Evolutionary conservation across 2,797 vertebrate species (phyloP).

Genomic region (Schizopygopsis malacanthus): DNA sequence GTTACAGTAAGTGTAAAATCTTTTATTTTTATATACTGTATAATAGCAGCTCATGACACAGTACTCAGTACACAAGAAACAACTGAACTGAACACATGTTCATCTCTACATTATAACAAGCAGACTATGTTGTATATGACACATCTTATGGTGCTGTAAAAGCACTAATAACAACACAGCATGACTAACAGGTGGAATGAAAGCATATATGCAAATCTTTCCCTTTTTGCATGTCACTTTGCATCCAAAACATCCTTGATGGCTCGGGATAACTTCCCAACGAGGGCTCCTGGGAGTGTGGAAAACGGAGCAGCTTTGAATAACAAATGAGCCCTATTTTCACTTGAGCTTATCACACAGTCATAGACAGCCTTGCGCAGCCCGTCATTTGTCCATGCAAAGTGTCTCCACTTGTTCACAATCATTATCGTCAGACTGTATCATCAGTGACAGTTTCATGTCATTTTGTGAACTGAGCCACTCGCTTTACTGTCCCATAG

Average conservation of each 20-base stretch:
- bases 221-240: slow-evolving; percentile 81
- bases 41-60: neutral
- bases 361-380: slow-evolving; percentile 42
- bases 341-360: slow-evolving; percentile 58
- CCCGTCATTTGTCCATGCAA: slow-evolving; percentile 73
- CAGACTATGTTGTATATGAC: neutral
- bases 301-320: slow-evolving; percentile 71
- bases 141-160: neutral
- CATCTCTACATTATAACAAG: too few species aligned
- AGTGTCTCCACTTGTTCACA: slow-evolving; percentile 64
- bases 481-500: slow-evolving; percentile 72
- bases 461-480: slow-evolving; percentile 9
- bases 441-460: slow-evolving; percentile 72
- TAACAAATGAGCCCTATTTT: slow-evolving; percentile 76
- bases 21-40: neutral
- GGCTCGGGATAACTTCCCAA: slow-evolving; percentile 46
- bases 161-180: slow-evolving; percentile 28
- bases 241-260: slow-evolving; percentile 70
- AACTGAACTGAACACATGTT: neutral
- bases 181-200: slow-evolving; percentile 55
- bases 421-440: slow-evolving; percentile 67
- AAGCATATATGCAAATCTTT: slow-evolving; percentile 75
- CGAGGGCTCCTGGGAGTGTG: slow-evolving; percentile 50
- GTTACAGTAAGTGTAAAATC: neutral
- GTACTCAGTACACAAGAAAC: neutral